Evolutionary conservation across 2,888 invertebrate species (phyloP).

Genomic region (Chrysolina americana): DNA sequence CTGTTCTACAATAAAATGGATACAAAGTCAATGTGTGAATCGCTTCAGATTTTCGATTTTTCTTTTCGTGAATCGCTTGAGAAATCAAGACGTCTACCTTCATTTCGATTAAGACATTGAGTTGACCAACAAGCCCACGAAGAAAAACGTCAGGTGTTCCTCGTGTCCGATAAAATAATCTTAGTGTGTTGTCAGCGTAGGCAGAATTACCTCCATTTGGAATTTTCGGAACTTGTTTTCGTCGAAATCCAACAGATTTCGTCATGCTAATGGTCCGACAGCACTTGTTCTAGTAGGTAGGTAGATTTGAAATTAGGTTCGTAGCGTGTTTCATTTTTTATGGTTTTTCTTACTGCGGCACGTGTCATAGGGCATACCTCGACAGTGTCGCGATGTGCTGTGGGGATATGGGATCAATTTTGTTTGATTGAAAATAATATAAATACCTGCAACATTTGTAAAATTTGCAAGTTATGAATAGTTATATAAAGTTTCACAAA

Average conservation of each 20-base stretch:
- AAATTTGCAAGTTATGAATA: no score
- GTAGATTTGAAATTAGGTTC: constrained; percentile 9
- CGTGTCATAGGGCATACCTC: background rate
- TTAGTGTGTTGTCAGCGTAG: background rate
- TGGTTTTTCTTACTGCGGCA: background rate
- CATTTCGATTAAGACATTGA: background rate
- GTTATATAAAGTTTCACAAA: no score
- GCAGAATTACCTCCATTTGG: constrained; percentile 5
- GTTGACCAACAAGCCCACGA: background rate
- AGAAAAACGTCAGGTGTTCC: background rate
- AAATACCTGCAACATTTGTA: no score
- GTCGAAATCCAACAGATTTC: constrained; percentile 13
- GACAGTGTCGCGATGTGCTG: background rate
- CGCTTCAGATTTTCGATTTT: no score
- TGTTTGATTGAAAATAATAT: no score
- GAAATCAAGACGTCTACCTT: no score
- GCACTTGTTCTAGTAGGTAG: constrained; percentile 12
- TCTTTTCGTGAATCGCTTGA: no score
- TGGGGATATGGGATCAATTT: background rate
- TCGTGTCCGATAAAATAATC: background rate
- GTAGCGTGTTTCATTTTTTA: background rate
- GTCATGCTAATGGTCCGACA: background rate
- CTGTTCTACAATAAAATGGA: no score
- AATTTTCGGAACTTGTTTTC: constrained; percentile 7
- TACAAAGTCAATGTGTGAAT: no score